A percentile compares a stretch with the other conserved stretches of the same genome.
These are phyloP conservation scores for Drosophila ficusphila DNA, from an alignment of 1,140 invertebrate genomes.

Conservation along the genomic window DNA sequence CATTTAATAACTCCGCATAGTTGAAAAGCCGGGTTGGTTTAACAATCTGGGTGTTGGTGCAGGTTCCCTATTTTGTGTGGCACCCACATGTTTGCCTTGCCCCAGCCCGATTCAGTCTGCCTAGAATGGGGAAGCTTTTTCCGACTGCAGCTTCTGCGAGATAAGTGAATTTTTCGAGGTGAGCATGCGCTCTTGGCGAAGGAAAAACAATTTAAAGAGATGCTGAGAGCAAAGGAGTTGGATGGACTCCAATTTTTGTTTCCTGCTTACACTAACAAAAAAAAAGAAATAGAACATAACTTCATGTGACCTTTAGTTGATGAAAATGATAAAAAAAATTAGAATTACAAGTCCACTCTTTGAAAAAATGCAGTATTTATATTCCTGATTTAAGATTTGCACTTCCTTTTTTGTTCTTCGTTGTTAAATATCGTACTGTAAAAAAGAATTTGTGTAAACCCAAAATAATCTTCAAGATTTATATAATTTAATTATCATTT, in stretches of 20 bases:
- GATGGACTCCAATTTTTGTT: constrained; percentile 1
- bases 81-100: constrained; percentile 29
- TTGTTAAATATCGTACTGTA: too few relatives aligned
- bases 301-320: too few relatives aligned
- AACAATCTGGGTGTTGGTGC: constrained; percentile 44
- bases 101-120: constrained; percentile 24
- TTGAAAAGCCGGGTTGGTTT: constrained; percentile 54
- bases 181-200: constrained; percentile 42
- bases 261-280: constrained; percentile 8
- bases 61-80: constrained; percentile 24
- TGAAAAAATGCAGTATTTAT: too few relatives aligned
- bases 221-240: constrained; percentile 5
- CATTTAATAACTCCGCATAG: constrained; percentile 74
- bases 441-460: too few relatives aligned
- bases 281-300: too few relatives aligned
- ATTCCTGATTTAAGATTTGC: too few relatives aligned
- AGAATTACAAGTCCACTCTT: too few relatives aligned
- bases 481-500: too few relatives aligned
- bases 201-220: background rate
- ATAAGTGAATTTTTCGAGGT: constrained; percentile 17
- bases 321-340: too few relatives aligned
- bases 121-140: constrained; percentile 46
- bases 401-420: too few relatives aligned
- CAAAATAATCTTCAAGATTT: too few relatives aligned
- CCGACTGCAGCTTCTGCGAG: constrained; percentile 20